A percentile compares a stretch with the other conserved stretches of the same genome.
Conservation (phyloP, 1,140 invertebrate genomes). For the Monomorium pharaonis region DNA sequence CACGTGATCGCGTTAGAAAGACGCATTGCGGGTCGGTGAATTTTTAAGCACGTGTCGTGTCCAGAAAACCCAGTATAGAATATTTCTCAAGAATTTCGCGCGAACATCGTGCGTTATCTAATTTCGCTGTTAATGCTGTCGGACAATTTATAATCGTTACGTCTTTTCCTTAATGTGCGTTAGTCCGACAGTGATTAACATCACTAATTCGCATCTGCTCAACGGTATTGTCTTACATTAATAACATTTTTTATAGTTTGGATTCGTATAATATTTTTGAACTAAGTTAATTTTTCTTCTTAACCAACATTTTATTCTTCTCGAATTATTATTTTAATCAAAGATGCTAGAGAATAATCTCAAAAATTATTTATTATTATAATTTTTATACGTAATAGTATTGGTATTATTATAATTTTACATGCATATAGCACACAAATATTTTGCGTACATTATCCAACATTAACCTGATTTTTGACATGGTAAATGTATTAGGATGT, state of each 20-base stretch:
- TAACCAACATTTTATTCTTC: not conserved
- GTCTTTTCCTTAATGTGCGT: not conserved
- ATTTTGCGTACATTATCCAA: not conserved
- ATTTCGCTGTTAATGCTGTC: not conserved
- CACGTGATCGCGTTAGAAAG: slow-evolving; percentile 61
- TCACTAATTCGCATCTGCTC: not conserved
- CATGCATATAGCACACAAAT: not conserved
- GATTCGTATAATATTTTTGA: not conserved
- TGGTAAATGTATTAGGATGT: not conserved
- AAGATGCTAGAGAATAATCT: not conserved
- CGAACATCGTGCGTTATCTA: slow-evolving; percentile 4
- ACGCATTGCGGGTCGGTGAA: slow-evolving; percentile 61
- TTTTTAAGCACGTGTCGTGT: slow-evolving; percentile 57
- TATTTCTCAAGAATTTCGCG: not conserved
- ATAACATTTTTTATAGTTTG: not conserved
- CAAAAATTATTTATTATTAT: too few relatives aligned
- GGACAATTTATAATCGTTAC: not conserved
- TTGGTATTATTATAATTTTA: too few relatives aligned
- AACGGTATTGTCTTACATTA: not conserved
- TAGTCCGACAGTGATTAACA: not conserved
- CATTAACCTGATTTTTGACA: not conserved
- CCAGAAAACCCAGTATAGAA: not conserved
- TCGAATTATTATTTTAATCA: not conserved
- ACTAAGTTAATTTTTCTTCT: not conserved
- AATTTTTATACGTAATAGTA: too few relatives aligned